phyloP scores from a whole-genome alignment of 37 sponge, comb jelly and placozoan genomes.

The Agelas oroides region DNA sequence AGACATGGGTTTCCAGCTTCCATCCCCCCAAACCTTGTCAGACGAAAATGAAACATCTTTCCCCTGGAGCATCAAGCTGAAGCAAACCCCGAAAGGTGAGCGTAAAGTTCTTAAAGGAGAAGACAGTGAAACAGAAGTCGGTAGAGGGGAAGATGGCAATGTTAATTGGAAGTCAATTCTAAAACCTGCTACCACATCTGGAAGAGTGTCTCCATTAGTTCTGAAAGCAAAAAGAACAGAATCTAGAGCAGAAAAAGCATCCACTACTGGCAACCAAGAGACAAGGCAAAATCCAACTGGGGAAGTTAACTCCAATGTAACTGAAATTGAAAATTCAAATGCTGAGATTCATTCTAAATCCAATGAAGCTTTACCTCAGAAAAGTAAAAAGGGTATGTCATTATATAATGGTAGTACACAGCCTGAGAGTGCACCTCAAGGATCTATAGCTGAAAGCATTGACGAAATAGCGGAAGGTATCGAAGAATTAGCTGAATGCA shows the following conservation, averaged over 20 bases:
- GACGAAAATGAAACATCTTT: no score
- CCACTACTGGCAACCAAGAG: background rate
- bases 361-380: no score
- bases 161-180: conserved; percentile 31
- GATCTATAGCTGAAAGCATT: no score
- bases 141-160: background rate
- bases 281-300: background rate
- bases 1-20: no score
- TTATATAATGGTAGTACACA: no score
- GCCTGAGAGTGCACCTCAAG: no score
- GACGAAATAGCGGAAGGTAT: no score
- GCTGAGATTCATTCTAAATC: no score
- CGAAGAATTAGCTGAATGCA: no score
- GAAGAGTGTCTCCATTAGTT: background rate
- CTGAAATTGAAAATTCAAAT: no score
- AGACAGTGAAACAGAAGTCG: background rate
- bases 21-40: no score
- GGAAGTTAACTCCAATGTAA: background rate
- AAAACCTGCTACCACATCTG: conserved; percentile 1
- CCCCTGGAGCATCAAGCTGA: background rate
- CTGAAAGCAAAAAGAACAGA: background rate
- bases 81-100: background rate
- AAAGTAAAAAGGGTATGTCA: no score
- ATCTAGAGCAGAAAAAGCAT: background rate
- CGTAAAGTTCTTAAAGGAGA: background rate